Evolutionary conservation across 1,140 invertebrate genomes (phyloP).

Genomic region (Paraescarpia echinospica): DNA sequence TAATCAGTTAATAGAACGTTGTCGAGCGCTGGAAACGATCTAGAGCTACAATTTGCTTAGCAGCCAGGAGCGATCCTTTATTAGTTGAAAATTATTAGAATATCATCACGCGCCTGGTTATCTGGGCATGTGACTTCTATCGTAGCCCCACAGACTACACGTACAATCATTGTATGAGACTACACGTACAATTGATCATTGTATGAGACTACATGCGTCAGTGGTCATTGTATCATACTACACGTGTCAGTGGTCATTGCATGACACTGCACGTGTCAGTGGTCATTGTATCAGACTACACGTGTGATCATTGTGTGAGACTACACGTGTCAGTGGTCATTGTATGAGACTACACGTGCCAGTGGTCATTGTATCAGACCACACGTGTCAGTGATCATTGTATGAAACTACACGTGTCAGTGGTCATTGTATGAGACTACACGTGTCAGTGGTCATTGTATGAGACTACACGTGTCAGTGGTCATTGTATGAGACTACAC

Average conservation of each 20-base stretch:
- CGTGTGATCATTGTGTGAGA: not conserved
- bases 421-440: not conserved
- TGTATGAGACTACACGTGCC: not conserved
- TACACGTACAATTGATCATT: not conserved
- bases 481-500: not conserved
- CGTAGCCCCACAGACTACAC: not conserved
- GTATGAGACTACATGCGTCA: not conserved
- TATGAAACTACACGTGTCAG: not conserved
- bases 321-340: not conserved
- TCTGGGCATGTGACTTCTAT: not conserved
- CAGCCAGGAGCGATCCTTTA: too few relatives aligned
- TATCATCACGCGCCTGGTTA: not conserved
- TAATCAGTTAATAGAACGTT: too few relatives aligned
- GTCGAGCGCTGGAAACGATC: too few relatives aligned
- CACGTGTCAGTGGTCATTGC: not conserved
- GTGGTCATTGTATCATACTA: not conserved
- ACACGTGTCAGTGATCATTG: not conserved
- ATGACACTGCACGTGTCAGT: too few relatives aligned
- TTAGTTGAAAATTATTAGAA: too few relatives aligned
- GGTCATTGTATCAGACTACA: not conserved
- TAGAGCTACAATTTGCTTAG: too few relatives aligned
- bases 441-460: not conserved
- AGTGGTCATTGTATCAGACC: too few relatives aligned
- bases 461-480: not conserved
- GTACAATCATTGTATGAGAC: not conserved